Conservation (phyloP, 2,888 invertebrate genomes). For the Tachina lurida region DNA sequence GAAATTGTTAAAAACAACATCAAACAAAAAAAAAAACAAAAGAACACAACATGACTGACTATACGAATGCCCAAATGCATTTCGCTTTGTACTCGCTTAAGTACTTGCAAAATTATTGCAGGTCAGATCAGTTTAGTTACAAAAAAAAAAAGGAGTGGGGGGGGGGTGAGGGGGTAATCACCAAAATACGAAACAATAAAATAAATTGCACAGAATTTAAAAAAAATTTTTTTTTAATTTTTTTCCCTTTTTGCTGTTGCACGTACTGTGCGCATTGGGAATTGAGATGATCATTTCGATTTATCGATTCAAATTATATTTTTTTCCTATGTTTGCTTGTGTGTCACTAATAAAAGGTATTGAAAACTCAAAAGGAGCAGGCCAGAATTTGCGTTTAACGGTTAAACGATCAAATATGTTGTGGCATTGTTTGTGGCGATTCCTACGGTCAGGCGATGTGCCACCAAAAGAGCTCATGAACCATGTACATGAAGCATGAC, state of each 20-base stretch:
- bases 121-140: constrained; percentile 64
- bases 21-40: neutral
- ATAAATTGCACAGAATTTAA: constrained; percentile 62
- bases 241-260: constrained; percentile 12
- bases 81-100: constrained; percentile 71
- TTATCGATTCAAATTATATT: constrained; percentile 30
- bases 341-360: constrained; percentile 22
- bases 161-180: neutral
- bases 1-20: neutral
- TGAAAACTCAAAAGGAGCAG: neutral
- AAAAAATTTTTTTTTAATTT: constrained; percentile 35
- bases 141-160: constrained; percentile 19
- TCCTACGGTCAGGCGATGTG: constrained; percentile 28
- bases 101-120: constrained; percentile 73
- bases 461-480: constrained; percentile 62
- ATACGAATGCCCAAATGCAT: constrained; percentile 62
- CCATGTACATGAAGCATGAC: constrained; percentile 57
- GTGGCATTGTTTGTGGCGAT: constrained; percentile 51
- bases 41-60: constrained; percentile 21
- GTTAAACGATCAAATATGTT: constrained; percentile 67
- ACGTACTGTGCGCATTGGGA: constrained; percentile 49
- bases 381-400: constrained; percentile 55
- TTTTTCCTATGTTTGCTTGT: neutral
- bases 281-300: constrained; percentile 63
- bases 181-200: constrained; percentile 60